These are phyloP conservation scores for Cariama cristata DNA, from an alignment of 2,113 vertebrate genomes.

Conservation along the genomic window DNA sequence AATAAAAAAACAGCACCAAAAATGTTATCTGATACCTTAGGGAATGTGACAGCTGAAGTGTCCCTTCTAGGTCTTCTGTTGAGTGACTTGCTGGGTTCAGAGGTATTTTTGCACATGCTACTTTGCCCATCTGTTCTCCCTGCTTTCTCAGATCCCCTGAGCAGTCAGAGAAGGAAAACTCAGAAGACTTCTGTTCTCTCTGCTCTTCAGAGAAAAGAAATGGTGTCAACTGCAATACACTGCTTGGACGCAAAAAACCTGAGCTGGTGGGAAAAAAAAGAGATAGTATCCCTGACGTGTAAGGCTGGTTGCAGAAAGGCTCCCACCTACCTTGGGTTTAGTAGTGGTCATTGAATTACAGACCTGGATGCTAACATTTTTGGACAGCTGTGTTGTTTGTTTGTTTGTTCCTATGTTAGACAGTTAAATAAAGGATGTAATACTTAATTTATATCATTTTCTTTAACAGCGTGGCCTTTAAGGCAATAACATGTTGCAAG, in stretches of 20 bases:
- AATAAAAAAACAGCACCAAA: background rate
- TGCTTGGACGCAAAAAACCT: background rate
- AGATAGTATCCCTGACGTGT: background rate
- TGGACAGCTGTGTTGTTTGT: background rate
- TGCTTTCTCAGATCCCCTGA: constrained; percentile 1
- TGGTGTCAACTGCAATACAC: background rate
- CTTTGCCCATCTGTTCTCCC: background rate
- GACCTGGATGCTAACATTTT: background rate
- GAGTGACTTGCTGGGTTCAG: background rate
- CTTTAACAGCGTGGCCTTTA: background rate
- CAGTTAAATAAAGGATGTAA: background rate
- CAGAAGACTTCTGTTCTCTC: background rate
- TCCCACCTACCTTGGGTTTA: background rate
- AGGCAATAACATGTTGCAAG: background rate
- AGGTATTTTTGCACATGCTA: background rate
- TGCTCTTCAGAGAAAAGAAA: background rate
- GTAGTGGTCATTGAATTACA: background rate
- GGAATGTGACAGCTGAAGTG: background rate
- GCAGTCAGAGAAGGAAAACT: background rate
- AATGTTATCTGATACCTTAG: background rate
- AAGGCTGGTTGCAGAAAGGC: background rate
- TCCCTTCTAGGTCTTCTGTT: background rate
- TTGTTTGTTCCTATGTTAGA: background rate
- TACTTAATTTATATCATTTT: background rate
- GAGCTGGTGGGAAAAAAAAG: background rate